Evolutionary conservation across 2,888 invertebrate genomes (phyloP), one percentile per base, ranked within the genome.

Genomic region (Orgyia antiqua): DNA sequence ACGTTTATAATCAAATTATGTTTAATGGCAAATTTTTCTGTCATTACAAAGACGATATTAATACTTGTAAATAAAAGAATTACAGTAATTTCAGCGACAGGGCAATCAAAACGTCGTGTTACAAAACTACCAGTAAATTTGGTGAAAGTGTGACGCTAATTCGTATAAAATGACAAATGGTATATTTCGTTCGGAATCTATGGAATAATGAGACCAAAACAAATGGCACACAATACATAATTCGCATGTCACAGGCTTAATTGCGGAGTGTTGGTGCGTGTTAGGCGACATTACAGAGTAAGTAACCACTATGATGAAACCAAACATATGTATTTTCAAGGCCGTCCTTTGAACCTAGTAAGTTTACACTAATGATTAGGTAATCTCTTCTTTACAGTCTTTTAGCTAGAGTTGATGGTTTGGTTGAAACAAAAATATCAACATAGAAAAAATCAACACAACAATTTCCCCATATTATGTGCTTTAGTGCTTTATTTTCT

Each of bases 61-160:
- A 58, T 54, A 59, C 46, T 58, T 56, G 51, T 58, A 60, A 64
- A 63, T 58, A 58, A 61, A 58, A 58, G 62, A 67, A 69, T 65
- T 58, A 65, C 55, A 45, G 64, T 57, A 62, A 71, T 69, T 66
- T 58, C 51, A 57, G 56, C 51, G 51, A 46, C 51, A 39, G 50
- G 44, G 47, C 63, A 68, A 68, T 69, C 71, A 75, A 66, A 69
- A 51, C 57, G 73, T 78, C 75, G 62, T 49, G 51, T 68, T 65
- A 66, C 67, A 66, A 71, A 65, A 75, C 68, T 59, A 54, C 67
- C 54, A 64, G 58, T 57, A 72, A 77, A 78, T 77, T 75, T 60
- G 76, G 78, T 63, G 79, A 83, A 82, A 82, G 83, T 82, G 72
- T 76, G 77, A 78, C 79, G 63, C 57, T 77, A 77, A 79, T 72